Evolutionary conservation across 2,797 vertebrate genomes (phyloP).

Genomic region (Coracias cyanogaster): DNA sequence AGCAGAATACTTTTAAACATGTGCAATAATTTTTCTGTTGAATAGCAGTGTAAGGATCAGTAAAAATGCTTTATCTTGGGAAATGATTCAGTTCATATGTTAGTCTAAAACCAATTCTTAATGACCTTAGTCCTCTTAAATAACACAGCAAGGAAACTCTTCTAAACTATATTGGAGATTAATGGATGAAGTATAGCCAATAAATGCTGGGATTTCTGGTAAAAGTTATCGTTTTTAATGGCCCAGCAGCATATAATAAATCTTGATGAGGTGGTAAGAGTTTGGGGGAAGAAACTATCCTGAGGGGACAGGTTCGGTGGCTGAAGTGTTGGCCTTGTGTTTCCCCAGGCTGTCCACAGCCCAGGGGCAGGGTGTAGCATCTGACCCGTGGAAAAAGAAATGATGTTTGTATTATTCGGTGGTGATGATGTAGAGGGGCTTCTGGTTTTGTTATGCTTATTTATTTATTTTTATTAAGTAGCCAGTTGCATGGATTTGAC

Average conservation of each 20-base stretch:
- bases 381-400: neutral
- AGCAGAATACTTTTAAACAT: neutral
- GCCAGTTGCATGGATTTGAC: neutral
- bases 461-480: neutral
- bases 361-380: neutral
- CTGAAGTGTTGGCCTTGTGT: neutral
- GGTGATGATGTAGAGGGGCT: neutral
- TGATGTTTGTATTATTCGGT: rapidly evolving
- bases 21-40: neutral
- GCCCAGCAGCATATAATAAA: neutral
- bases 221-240: neutral
- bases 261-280: neutral
- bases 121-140: constrained; percentile 29
- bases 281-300: neutral
- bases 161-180: neutral
- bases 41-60: neutral
- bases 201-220: constrained; percentile 15
- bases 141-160: neutral
- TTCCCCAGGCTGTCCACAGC: neutral
- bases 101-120: neutral
- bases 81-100: constrained; percentile 24
- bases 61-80: constrained; percentile 10
- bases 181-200: neutral
- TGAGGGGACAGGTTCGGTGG: neutral
- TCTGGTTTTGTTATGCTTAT: neutral